These are phyloP conservation scores for Acropternis orthonyx DNA, from an alignment of 2,797 vertebrate genomes.

Conservation along the genomic window DNA sequence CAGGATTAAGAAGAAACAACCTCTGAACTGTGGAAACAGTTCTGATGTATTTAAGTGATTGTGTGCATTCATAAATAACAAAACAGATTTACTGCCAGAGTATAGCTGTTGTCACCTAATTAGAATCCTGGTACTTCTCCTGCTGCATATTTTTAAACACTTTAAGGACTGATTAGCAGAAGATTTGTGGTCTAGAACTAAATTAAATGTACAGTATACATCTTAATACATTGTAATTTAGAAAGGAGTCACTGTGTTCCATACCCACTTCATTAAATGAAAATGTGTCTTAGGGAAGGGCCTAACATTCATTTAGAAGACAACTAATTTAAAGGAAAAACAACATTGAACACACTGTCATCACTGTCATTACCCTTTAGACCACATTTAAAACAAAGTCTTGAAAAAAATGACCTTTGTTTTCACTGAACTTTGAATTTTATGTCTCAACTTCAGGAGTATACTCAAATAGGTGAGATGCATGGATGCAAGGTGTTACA, in stretches of 20 bases:
- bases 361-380: neutral
- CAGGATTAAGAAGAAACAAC: neutral
- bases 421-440: neutral
- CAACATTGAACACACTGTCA: neutral
- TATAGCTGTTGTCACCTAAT: constrained; percentile 40
- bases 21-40: neutral
- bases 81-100: constrained; percentile 20
- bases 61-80: neutral
- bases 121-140: constrained; percentile 33
- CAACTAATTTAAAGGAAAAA: neutral
- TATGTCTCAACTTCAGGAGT: neutral
- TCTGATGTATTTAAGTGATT: neutral
- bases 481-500: neutral
- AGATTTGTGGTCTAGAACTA: constrained; percentile 36
- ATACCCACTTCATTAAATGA: neutral
- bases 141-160: constrained; percentile 37
- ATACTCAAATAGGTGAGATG: neutral
- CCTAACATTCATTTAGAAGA: neutral
- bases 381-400: neutral
- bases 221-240: neutral
- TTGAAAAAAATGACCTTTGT: neutral
- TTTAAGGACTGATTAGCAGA: constrained; percentile 40
- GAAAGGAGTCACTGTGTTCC: neutral
- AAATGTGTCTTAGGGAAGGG: neutral
- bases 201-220: constrained; percentile 8